These are phyloP conservation scores for Spongilla lacustris DNA, from an alignment of 37 sponge, comb jelly and placozoan genomes.

Conservation along the genomic window DNA sequence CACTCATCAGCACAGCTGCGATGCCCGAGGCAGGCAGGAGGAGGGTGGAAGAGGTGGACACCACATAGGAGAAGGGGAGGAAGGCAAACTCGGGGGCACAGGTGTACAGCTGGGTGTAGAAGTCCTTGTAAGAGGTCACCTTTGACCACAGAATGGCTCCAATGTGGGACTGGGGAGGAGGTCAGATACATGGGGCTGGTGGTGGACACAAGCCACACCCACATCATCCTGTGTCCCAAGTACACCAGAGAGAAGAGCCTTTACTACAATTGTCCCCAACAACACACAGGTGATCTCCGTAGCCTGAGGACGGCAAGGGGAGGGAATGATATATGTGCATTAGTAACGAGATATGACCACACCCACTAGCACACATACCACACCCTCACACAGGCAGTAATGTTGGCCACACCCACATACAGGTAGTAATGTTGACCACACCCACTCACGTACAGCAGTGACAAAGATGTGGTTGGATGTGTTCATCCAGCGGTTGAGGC, in stretches of 20 bases:
- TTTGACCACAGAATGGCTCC: slow-evolving; percentile 81
- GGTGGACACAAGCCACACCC: not conserved
- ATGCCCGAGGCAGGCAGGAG: too few relatives aligned
- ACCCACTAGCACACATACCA: too few relatives aligned
- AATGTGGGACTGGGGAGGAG: slow-evolving; percentile 71
- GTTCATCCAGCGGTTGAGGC: not conserved
- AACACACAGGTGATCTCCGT: slow-evolving; percentile 16
- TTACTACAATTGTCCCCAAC: slow-evolving; percentile 25
- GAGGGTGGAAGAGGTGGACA: not conserved
- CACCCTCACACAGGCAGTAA: too few relatives aligned
- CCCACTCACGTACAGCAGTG: not conserved
- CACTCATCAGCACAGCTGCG: too few relatives aligned
- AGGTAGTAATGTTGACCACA: not conserved
- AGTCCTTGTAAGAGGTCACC: slow-evolving; percentile 87
- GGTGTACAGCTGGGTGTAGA: slow-evolving; percentile 92
- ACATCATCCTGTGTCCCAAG: slow-evolving; percentile 53
- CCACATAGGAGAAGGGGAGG: slow-evolving; percentile 49
- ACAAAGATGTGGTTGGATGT: not conserved
- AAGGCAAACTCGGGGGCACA: slow-evolving; percentile 95
- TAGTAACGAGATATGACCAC: too few relatives aligned
- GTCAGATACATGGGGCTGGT: not conserved
- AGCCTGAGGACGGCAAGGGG: too few relatives aligned
- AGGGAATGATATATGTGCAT: too few relatives aligned
- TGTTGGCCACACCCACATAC: too few relatives aligned
- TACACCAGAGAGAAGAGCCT: not conserved